Evolutionary conservation across 1,140 invertebrate species (phyloP), one percentile per base, ranked within the genome.

Genomic region (Drosophila cardini): DNA sequence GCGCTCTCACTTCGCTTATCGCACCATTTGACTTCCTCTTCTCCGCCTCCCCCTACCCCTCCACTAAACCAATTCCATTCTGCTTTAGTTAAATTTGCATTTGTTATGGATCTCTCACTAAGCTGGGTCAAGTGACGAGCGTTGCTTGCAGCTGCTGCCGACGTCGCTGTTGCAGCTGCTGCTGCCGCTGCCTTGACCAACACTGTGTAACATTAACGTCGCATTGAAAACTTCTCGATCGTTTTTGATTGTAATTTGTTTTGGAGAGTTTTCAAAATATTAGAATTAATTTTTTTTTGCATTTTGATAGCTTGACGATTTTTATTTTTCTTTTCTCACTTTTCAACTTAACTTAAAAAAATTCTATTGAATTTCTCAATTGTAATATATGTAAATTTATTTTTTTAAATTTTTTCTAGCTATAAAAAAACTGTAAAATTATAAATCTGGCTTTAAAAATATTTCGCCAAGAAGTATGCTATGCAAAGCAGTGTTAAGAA

Each of bases 91-190:
- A 52, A 63, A 78, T 80, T 80, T 63, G 72, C 74, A 73, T 72
- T 80, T 58, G 64, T 21, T 50, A 62, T 67, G 53, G 75, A 73
- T 63, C 18, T 40, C 61, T 50, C 67, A 26, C 40, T 56, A 65
- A 58, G 71, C 50, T 67, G 65, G 65, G 74, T 82, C 71, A 82
- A 78, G 80, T 82, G 71, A 70, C 74, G 61, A 64, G 62, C 42
- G 72, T 57, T 34, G 42, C 9, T n/a, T 8, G 26, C 15, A 9
- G 26, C 15, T 21, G 55, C 42, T 36, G 57, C 11, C 9, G 4
- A 13, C 11, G 36, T 7, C 21, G 16, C 43, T 21, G 15, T 43
- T 26, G 15, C 43, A 13, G 15, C 57, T 26, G 15, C 43, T 26
- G 16, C 52, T 55, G 30, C 30, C 56, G 10, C 18, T 46, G 63